Conservation (phyloP, 23 tunicate species). For the Trididemnum nubilum region DNA sequence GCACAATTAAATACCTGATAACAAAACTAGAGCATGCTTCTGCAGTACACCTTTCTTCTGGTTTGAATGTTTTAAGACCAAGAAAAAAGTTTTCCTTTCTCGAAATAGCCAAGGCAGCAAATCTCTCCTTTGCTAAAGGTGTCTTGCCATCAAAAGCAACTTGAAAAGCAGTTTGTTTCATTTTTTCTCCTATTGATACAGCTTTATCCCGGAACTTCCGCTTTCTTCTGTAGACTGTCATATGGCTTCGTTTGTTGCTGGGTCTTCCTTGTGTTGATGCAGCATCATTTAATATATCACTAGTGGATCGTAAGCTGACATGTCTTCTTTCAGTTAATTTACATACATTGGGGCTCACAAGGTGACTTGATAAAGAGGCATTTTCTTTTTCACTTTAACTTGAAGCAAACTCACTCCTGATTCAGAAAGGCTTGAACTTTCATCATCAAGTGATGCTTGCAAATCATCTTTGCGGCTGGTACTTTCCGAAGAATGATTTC, state of each 20-base stretch:
- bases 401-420: no score
- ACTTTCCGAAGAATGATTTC: no score
- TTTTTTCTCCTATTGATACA: not conserved
- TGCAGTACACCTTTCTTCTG: no score
- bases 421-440: no score
- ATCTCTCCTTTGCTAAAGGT: not conserved
- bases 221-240: not conserved
- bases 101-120: not conserved
- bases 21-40: not conserved
- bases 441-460: no score
- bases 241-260: not conserved
- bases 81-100: not conserved
- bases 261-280: not conserved
- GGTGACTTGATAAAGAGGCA: no score
- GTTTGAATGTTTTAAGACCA: not conserved
- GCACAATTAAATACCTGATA: not conserved
- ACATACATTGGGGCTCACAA: no score
- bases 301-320: not conserved
- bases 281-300: not conserved
- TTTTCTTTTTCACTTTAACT: no score
- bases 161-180: no score
- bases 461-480: no score
- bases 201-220: not conserved
- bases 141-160: not conserved
- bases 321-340: no score